Conservation (phyloP, 2,888 invertebrate species). For the Leptinotarsa haldemani region DNA sequence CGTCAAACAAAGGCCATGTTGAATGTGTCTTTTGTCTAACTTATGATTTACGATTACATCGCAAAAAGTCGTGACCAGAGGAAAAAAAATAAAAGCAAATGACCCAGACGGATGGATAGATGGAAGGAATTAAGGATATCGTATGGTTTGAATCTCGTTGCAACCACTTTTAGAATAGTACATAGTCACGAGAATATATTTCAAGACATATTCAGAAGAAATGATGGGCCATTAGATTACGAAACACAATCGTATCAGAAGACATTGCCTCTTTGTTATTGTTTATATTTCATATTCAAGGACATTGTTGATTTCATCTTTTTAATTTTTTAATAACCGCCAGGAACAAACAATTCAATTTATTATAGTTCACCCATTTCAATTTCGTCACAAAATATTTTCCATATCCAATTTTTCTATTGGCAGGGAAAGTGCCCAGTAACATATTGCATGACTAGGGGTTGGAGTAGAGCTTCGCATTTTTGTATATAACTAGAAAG, state of each 20-base stretch:
- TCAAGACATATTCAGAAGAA: background rate
- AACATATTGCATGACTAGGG: no score
- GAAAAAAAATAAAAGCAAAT: background rate
- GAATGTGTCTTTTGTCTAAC: slow-evolving; percentile 15
- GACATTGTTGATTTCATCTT: no score
- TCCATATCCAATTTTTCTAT: no score
- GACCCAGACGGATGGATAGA: background rate
- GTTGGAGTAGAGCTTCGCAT: no score
- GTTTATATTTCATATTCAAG: no score
- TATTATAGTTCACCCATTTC: no score
- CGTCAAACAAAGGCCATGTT: slow-evolving; percentile 9
- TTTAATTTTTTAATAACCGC: no score
- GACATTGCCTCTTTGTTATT: no score
- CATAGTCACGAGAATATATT: slow-evolving; percentile 6
- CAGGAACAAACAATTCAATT: no score
- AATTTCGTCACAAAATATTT: no score
- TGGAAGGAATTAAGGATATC: background rate
- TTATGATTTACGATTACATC: background rate
- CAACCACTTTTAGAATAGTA: background rate
- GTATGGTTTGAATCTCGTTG: background rate
- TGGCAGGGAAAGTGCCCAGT: no score
- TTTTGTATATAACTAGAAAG: no score
- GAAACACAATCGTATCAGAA: background rate
- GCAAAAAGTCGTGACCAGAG: slow-evolving; percentile 7
- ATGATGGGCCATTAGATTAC: background rate